phyloP scores from a whole-genome alignment of 2,113 vertebrate genomes.

The Glaucidium brasilianum region DNA sequence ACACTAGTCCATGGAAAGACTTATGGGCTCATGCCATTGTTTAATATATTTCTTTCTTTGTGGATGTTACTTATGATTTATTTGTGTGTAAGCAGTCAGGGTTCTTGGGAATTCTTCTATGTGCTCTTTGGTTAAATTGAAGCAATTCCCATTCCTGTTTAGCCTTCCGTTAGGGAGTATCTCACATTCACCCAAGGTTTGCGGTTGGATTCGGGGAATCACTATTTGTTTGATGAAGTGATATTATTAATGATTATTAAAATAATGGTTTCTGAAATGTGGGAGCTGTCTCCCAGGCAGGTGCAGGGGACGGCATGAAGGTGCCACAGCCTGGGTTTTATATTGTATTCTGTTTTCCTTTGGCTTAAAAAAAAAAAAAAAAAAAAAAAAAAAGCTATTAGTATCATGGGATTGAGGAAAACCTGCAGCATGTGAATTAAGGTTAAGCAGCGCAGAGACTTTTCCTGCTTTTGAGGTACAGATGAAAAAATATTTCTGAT shows the following conservation, averaged over 20 bases:
- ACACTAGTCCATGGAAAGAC: not conserved
- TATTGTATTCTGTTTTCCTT: not conserved
- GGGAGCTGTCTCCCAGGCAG: not conserved
- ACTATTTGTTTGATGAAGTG: not conserved
- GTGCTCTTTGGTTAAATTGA: not conserved
- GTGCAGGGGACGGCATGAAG: not conserved
- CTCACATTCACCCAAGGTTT: not conserved
- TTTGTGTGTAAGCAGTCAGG: not conserved
- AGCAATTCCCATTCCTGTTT: not conserved
- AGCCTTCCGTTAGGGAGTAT: not conserved
- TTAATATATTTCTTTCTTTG: not conserved
- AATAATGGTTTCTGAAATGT: not conserved
- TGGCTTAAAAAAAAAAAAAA: not conserved
- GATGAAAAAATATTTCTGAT: not conserved
- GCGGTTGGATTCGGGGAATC: not conserved
- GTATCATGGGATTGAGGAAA: not conserved
- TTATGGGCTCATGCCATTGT: accelerated
- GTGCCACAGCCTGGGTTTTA: not conserved
- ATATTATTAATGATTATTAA: not conserved
- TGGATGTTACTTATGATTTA: not conserved
- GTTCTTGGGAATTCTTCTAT: not conserved
- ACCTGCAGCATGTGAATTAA: not conserved
- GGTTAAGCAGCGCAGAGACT: not conserved
- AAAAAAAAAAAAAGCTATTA: not conserved
- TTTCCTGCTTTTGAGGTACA: not conserved